These are phyloP conservation scores for Dicrurus megarhynchus DNA, from an alignment of 2,113 vertebrate species.

Conservation along the genomic window DNA sequence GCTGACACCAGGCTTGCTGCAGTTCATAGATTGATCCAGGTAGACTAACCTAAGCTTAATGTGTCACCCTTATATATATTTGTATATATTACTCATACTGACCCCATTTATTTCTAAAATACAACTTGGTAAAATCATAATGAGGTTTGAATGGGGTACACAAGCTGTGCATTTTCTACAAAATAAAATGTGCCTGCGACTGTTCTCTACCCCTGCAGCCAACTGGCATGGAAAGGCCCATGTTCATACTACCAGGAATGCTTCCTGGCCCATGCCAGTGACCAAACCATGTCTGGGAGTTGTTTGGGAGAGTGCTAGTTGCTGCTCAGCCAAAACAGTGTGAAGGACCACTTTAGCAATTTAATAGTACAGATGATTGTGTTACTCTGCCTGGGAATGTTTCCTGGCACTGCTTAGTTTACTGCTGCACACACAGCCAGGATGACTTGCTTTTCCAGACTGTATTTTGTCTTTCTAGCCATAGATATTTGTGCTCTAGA, in stretches of 20 bases:
- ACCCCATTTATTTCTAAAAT: not conserved
- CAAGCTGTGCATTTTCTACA: not conserved
- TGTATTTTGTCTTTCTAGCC: constrained; percentile 18
- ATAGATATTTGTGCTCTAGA: not conserved
- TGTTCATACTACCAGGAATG: constrained; percentile 22
- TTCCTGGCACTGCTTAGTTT: constrained; percentile 21
- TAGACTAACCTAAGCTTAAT: not conserved
- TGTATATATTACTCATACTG: not conserved
- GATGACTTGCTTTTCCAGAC: not conserved
- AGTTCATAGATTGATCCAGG: not conserved
- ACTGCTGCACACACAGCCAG: not conserved
- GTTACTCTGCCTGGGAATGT: constrained; percentile 26
- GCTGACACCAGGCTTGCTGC: not conserved
- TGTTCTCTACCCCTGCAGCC: not conserved
- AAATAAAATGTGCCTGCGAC: not conserved
- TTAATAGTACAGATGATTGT: not conserved
- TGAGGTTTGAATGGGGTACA: not conserved
- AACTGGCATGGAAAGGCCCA: not conserved
- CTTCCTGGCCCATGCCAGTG: not conserved
- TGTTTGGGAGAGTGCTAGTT: not conserved
- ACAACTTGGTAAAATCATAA: not conserved
- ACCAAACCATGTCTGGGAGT: not conserved
- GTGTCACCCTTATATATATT: not conserved
- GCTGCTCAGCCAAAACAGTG: constrained; percentile 20
- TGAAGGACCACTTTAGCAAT: constrained; percentile 15